Conservation (phyloP, 2,113 vertebrate genomes). For the Hypanus sabinus region DNA sequence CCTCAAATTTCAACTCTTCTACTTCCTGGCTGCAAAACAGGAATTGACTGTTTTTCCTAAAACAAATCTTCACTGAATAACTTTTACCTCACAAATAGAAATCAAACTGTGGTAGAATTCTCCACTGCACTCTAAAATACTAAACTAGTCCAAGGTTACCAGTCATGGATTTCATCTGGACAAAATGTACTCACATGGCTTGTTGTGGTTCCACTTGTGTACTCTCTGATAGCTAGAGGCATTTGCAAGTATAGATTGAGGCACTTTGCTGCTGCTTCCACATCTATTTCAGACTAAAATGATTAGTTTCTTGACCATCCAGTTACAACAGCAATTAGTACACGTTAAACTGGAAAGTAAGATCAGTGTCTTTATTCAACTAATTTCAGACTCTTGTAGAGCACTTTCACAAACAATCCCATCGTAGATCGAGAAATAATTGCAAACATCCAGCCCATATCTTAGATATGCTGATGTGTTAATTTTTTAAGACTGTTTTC, state of each 20-base stretch:
- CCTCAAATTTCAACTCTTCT: neutral
- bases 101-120: neutral
- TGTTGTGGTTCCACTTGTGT: neutral
- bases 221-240: neutral
- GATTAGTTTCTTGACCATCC: too few relatives aligned
- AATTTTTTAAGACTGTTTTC: neutral
- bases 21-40: neutral
- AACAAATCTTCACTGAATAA: neutral
- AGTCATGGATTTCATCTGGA: neutral
- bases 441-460: neutral
- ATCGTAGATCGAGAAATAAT: neutral
- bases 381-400: neutral
- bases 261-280: neutral
- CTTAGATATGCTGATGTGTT: slow-evolving; percentile 21
- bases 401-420: neutral
- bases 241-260: neutral
- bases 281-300: neutral
- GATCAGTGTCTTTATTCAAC: neutral
- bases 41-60: neutral
- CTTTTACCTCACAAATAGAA: neutral
- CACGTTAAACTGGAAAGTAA: neutral
- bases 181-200: neutral
- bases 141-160: neutral
- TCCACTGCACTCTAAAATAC: neutral
- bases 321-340: neutral